phyloP scores from a whole-genome alignment of 2,797 vertebrate genomes.

The Clamator glandarius region DNA sequence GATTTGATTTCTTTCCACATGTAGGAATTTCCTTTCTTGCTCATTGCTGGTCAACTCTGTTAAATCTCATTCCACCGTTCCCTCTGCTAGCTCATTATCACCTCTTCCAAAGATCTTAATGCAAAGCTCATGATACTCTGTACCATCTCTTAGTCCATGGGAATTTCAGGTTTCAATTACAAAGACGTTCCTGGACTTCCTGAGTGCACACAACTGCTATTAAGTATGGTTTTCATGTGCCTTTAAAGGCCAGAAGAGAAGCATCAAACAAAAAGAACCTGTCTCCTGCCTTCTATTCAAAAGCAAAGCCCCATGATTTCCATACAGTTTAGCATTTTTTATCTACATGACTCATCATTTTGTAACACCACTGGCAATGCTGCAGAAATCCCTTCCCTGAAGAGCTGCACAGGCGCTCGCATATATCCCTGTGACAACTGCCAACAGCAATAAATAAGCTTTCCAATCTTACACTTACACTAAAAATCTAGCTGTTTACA shows the following conservation, averaged over 20 bases:
- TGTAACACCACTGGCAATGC: background rate
- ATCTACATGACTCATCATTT: conserved; percentile 21
- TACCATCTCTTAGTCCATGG: background rate
- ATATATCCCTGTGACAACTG: background rate
- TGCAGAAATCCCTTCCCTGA: background rate
- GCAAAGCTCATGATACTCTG: background rate
- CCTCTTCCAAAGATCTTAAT: background rate
- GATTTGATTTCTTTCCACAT: background rate
- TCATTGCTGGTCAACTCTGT: background rate
- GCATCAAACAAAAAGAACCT: background rate
- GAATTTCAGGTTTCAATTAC: background rate
- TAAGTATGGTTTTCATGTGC: background rate
- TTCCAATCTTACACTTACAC: background rate
- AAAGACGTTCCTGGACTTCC: background rate
- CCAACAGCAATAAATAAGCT: conserved; percentile 21
- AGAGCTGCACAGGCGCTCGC: background rate
- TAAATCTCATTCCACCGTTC: background rate
- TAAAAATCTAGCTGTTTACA: background rate
- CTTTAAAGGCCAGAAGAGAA: background rate
- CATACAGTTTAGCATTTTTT: background rate
- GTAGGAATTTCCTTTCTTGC: background rate
- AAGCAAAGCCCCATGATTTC: background rate
- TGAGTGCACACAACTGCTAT: background rate
- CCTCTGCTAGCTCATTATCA: background rate
- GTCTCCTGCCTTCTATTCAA: background rate